A percentile compares a stretch with the other conserved stretches of the same genome.
Evolutionary conservation across 1,140 invertebrate genomes (phyloP).

Genomic region (Bombus superbus): DNA sequence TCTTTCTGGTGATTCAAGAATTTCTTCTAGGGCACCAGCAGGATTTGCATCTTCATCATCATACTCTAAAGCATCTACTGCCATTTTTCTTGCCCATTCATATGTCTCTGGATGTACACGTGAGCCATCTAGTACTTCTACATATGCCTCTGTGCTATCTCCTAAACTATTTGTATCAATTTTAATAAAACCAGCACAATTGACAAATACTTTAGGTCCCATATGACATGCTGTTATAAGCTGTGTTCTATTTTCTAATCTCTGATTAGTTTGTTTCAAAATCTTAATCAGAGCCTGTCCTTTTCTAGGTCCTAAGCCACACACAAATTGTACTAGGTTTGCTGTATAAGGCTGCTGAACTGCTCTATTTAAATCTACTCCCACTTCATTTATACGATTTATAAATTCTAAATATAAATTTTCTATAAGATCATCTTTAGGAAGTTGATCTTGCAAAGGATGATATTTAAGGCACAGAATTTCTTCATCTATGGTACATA

Average conservation of each 20-base stretch:
- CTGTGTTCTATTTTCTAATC: slow-evolving; percentile 97
- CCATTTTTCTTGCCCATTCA: slow-evolving; percentile 99
- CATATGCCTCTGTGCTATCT: slow-evolving; percentile 97
- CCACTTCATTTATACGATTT: slow-evolving; percentile 97
- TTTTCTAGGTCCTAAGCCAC: slow-evolving; percentile 98
- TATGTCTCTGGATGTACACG: slow-evolving; percentile 99
- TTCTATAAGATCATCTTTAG: slow-evolving; percentile 93
- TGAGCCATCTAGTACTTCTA: slow-evolving; percentile 98
- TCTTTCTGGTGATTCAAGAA: slow-evolving; percentile 96
- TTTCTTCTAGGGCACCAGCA: slow-evolving; percentile 97
- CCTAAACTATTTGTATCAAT: slow-evolving; percentile 98
- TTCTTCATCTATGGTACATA: slow-evolving; percentile 98
- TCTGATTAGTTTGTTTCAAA: slow-evolving; percentile 96
- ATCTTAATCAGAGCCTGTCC: slow-evolving; percentile 94
- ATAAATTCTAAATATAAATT: slow-evolving; percentile 96
- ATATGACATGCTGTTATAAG: slow-evolving; percentile 97
- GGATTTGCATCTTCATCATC: slow-evolving; percentile 98
- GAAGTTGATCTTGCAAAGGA: slow-evolving; percentile 89
- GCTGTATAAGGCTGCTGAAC: slow-evolving; percentile 94
- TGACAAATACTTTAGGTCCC: slow-evolving; percentile 99
- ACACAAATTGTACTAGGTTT: slow-evolving; percentile 97
- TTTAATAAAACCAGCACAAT: slow-evolving; percentile 99
- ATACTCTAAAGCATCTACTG: slow-evolving; percentile 99
- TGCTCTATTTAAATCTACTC: slow-evolving; percentile 98
- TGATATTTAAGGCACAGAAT: slow-evolving; percentile 96